Conservation (phyloP, 2,797 vertebrate species). For the Erithacus rubecula region DNA sequence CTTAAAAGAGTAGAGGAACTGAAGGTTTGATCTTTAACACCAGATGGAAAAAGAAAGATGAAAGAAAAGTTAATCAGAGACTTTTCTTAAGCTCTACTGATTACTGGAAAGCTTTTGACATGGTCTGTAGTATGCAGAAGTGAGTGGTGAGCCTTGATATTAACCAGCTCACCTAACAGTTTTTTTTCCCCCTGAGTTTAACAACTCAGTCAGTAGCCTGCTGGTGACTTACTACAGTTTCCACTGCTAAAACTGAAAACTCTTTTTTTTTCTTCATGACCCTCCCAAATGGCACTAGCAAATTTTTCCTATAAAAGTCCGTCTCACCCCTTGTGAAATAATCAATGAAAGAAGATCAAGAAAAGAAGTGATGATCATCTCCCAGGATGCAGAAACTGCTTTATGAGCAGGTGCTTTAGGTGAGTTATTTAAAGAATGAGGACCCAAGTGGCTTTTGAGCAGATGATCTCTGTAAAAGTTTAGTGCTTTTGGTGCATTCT, state of each 20-base stretch:
- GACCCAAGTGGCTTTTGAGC: background rate
- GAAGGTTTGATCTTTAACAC: constrained; percentile 69
- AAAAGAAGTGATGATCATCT: background rate
- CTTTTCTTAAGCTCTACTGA: constrained; percentile 69
- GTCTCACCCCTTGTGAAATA: background rate
- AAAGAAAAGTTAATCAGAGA: constrained; percentile 71
- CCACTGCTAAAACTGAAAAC: constrained; percentile 36
- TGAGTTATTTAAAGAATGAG: background rate
- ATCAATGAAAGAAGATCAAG: background rate
- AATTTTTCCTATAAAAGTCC: constrained; percentile 19
- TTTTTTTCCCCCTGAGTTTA: background rate
- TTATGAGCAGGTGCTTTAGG: background rate
- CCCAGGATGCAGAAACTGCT: background rate
- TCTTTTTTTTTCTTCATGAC: background rate
- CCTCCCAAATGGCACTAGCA: background rate
- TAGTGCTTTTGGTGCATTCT: background rate
- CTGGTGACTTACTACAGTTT: constrained; percentile 36
- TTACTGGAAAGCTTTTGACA: constrained; percentile 68
- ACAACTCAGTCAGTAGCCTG: constrained; percentile 2
- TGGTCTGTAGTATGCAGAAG: constrained; percentile 57
- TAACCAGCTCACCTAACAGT: constrained; percentile 59
- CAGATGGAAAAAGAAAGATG: constrained; percentile 68
- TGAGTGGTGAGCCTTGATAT: constrained; percentile 66
- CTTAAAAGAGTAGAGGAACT: constrained; percentile 63
- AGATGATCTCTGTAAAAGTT: background rate